phyloP scores from a whole-genome alignment of 2,888 invertebrate genomes.

The Sussaba pulchella region DNA sequence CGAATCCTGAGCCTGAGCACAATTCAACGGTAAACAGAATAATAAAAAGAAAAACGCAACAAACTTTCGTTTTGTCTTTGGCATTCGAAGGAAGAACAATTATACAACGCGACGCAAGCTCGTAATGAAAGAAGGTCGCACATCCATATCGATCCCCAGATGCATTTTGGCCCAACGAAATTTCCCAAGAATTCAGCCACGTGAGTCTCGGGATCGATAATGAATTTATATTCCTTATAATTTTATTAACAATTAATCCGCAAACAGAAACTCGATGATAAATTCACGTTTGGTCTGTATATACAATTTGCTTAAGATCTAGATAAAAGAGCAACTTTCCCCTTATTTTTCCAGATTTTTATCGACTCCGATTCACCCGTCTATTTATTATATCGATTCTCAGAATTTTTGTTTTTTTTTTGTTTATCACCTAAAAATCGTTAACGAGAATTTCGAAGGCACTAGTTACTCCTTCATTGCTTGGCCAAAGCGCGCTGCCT shows the following conservation, averaged over 20 bases:
- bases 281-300: conserved; percentile 42
- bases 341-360: neutral
- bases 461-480: conserved; percentile 59
- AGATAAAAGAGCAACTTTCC: neutral
- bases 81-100: conserved; percentile 50
- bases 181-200: too few relatives aligned
- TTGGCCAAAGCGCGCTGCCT: conserved; percentile 22
- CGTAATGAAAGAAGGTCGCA: conserved; percentile 13
- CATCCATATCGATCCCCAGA: neutral
- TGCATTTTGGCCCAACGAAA: neutral
- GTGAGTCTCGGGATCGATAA: neutral
- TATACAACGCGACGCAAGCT: conserved; percentile 28
- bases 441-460: conserved; percentile 69
- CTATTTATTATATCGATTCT: conserved; percentile 4
- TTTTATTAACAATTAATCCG: conserved; percentile 50
- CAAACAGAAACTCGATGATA: conserved; percentile 67
- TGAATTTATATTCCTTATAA: conserved; percentile 26
- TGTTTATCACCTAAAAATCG: conserved; percentile 45
- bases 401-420: conserved; percentile 10
- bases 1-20: conserved; percentile 3
- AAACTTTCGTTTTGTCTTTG: conserved; percentile 44
- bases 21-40: neutral
- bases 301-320: conserved; percentile 15
- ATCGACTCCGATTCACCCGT: conserved; percentile 48
- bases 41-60: neutral